A percentile compares a stretch with the other conserved stretches of the same genome.
phyloP scores from a whole-genome alignment of 2,888 invertebrate species.

The Lobophora halterata region DNA sequence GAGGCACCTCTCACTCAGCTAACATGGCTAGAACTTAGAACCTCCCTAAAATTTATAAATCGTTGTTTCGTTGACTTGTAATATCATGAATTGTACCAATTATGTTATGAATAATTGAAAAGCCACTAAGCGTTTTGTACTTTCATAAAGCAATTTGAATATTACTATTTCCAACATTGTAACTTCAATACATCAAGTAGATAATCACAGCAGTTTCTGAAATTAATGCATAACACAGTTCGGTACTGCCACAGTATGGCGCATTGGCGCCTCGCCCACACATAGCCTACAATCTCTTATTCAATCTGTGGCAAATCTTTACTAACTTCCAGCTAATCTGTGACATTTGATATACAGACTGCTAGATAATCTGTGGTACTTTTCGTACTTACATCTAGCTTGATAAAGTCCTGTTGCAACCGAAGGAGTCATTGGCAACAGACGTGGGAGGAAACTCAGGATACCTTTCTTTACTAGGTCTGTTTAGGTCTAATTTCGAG shows the following conservation, averaged over 20 bases:
- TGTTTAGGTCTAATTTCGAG: constrained; percentile 2
- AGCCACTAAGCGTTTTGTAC: too few species aligned
- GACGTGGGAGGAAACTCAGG: constrained; percentile 26
- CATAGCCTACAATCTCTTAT: constrained; percentile 22
- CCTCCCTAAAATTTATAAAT: too few species aligned
- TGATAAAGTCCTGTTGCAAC: constrained; percentile 9
- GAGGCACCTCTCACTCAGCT: too few species aligned
- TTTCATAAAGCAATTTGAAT: constrained; percentile 16
- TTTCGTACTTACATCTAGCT: constrained; percentile 3
- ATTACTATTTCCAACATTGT: constrained; percentile 12
- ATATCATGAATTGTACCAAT: too few species aligned
- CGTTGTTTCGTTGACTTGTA: too few species aligned
- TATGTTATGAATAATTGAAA: too few species aligned
- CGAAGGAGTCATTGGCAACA: constrained; percentile 31
- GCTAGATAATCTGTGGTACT: neutral
- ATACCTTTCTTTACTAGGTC: constrained; percentile 10
- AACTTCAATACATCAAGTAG: constrained; percentile 20
- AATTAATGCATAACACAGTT: constrained; percentile 30
- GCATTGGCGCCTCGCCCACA: constrained; percentile 46
- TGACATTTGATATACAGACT: constrained; percentile 6
- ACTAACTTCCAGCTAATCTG: constrained; percentile 6
- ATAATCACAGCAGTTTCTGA: constrained; percentile 44
- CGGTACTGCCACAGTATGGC: too few species aligned
- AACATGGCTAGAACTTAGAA: too few species aligned
- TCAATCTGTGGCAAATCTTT: constrained; percentile 1